Percentiles rank a stretch among this genome's conserved stretches.
phyloP scores from a whole-genome alignment of 2,888 invertebrate species.

The Oligia latruncula region DNA sequence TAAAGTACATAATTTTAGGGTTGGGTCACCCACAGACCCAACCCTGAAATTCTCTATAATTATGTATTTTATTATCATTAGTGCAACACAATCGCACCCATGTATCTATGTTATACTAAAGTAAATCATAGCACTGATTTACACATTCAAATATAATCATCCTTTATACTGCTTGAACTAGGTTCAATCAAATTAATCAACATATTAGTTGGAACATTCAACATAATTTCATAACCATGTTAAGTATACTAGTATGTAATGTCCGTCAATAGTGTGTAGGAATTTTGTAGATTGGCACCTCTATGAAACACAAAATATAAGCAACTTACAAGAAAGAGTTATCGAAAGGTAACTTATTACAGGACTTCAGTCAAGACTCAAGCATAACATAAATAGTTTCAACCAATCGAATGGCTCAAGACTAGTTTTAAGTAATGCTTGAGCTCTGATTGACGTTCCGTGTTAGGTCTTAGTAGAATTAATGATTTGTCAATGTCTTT shows the following conservation, averaged over 20 bases:
- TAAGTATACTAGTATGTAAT: neutral
- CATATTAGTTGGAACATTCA: slow-evolving; percentile 56
- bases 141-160: slow-evolving; percentile 45
- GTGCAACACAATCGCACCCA: neutral
- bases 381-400: neutral
- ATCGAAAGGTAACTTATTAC: neutral
- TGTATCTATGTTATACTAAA: slow-evolving; percentile 11
- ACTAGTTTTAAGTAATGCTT: too few relatives aligned
- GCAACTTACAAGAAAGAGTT: neutral
- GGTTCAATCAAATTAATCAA: slow-evolving; percentile 61
- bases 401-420: neutral
- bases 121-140: slow-evolving; percentile 37
- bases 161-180: slow-evolving; percentile 13
- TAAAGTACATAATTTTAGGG: neutral
- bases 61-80: slow-evolving; percentile 36
- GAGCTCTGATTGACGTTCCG: neutral
- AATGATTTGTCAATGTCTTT: neutral
- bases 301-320: neutral
- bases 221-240: slow-evolving; percentile 47
- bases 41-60: slow-evolving; percentile 24
- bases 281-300: neutral
- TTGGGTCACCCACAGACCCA: neutral
- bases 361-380: neutral
- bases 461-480: neutral
- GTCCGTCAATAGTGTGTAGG: neutral